These are phyloP conservation scores for Lamellibrachia luymesi DNA, from an alignment of 1,140 invertebrate genomes.

Conservation along the genomic window DNA sequence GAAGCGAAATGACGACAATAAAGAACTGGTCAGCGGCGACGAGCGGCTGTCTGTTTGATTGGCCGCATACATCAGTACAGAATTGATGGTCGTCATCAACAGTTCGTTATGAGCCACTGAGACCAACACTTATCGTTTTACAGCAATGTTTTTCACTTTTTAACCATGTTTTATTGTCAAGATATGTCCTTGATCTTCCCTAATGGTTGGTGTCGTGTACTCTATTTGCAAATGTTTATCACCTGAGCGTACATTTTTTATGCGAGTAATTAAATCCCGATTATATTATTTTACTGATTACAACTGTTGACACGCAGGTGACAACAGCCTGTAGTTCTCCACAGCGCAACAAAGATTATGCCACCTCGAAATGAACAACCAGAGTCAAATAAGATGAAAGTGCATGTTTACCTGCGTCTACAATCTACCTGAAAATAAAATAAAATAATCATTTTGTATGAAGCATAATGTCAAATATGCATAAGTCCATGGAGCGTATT, in stretches of 20 bases:
- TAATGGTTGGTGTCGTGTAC: neutral
- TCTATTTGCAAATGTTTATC: neutral
- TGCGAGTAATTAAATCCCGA: neutral
- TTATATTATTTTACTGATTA: neutral
- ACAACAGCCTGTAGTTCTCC: too few species aligned
- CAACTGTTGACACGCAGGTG: too few species aligned
- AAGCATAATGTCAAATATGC: too few species aligned
- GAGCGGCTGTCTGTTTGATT: neutral
- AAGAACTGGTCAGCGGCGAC: neutral
- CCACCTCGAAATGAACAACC: too few species aligned
- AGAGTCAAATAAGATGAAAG: too few species aligned
- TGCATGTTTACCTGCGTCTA: too few species aligned
- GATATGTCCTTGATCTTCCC: neutral
- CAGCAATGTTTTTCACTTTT: neutral
- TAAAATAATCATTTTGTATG: too few species aligned
- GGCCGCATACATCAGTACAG: neutral
- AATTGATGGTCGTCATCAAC: neutral
- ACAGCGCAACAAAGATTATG: too few species aligned
- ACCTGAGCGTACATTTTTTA: neutral
- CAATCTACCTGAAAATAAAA: too few species aligned
- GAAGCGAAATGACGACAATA: neutral
- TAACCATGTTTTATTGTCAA: neutral
- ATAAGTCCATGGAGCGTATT: too few species aligned
- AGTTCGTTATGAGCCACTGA: neutral
- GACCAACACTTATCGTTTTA: neutral